Conservation (phyloP, 2,113 vertebrate genomes). For the Sinocyclocheilus rhinocerous region DNA sequence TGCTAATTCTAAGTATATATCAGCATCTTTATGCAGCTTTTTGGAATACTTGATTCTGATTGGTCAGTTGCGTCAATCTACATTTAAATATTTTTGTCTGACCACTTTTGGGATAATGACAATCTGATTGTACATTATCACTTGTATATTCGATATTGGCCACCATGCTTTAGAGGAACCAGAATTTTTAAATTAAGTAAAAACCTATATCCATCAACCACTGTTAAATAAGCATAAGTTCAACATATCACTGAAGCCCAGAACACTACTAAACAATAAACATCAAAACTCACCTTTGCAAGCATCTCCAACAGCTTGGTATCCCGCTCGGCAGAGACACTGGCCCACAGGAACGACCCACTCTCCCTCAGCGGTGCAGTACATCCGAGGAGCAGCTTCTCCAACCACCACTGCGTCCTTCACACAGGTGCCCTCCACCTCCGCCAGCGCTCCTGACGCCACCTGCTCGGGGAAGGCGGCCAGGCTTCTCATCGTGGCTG, state of each 20-base stretch:
- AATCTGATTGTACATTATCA: not conserved
- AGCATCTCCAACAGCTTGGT: conserved; percentile 78
- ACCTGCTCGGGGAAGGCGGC: conserved; percentile 88
- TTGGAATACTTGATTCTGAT: not conserved
- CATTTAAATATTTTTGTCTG: not conserved
- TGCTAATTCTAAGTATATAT: no score
- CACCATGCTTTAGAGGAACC: no score
- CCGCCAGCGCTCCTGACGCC: conserved; percentile 76
- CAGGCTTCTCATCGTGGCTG: conserved; percentile 79
- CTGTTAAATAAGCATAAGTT: not conserved
- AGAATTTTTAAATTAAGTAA: not conserved
- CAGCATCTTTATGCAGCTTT: no score
- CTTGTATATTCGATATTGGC: no score
- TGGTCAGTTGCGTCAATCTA: not conserved
- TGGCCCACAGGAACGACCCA: conserved; percentile 93
- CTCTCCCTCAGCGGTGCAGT: conserved; percentile 89
- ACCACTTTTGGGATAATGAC: not conserved
- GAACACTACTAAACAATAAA: conserved; percentile 5
- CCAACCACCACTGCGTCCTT: conserved; percentile 74
- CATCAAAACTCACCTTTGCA: conserved; percentile 83
- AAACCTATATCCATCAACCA: not conserved
- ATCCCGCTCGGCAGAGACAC: conserved; percentile 86
- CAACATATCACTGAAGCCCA: not conserved
- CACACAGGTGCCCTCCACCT: conserved; percentile 87
- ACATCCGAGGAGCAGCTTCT: conserved; percentile 80